Percentiles rank a stretch among this genome's conserved stretches.
Evolutionary conservation across 1,140 invertebrate genomes (phyloP).

Genomic region (Conus ventricosus): DNA sequence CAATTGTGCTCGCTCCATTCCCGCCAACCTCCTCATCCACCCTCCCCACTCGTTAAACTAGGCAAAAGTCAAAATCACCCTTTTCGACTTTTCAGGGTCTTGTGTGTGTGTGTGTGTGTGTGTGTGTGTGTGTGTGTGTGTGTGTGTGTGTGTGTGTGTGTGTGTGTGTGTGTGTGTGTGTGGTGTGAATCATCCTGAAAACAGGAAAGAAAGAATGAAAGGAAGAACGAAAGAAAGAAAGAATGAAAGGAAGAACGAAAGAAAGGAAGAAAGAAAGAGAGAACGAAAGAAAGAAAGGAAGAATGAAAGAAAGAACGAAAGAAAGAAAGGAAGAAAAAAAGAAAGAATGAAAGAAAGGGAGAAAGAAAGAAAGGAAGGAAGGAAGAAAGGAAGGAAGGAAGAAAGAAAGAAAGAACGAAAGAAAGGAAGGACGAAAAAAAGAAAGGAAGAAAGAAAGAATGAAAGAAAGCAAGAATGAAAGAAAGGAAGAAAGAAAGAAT

Average conservation of each 20-base stretch:
- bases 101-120: neutral
- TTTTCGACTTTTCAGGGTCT: neutral
- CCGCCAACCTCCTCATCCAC: neutral
- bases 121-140: no score
- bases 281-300: neutral
- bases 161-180: neutral
- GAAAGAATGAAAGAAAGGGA: neutral
- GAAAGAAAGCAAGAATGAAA: neutral
- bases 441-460: neutral
- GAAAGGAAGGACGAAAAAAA: neutral
- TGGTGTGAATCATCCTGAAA: neutral
- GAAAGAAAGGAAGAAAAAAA: neutral
- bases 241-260: neutral
- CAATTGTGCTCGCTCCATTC: no score
- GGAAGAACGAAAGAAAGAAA: neutral
- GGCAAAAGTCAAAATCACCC: no score
- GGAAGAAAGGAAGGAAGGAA: neutral
- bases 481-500: neutral
- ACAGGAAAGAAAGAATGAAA: neutral
- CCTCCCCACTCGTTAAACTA: neutral
- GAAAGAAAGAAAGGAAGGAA: neutral
- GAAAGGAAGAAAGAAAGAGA: neutral
- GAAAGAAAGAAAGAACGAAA: neutral
- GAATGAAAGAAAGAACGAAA: neutral
- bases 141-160: no score